A percentile compares a stretch with the other conserved stretches of the same genome.
Evolutionary conservation across 2,888 invertebrate genomes (phyloP).

Genomic region (Perithous albicinctus): DNA sequence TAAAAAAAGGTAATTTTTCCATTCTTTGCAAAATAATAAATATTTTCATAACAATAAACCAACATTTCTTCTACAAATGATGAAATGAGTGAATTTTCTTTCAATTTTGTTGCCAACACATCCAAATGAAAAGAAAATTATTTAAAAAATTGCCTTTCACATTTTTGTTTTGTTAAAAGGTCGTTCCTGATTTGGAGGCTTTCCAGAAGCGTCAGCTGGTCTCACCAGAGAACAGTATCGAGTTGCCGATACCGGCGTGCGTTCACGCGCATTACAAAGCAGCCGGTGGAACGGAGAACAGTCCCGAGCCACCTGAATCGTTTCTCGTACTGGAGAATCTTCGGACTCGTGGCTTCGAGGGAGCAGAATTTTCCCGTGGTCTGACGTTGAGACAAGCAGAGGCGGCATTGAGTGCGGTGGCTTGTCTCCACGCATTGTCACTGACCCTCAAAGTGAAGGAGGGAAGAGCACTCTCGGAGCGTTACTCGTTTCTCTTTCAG

Average conservation of each 20-base stretch:
- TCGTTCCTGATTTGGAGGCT: conserved; percentile 89
- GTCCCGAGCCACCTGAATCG: conserved; percentile 87
- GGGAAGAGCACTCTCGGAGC: conserved; percentile 85
- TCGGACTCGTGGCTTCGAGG: conserved; percentile 88
- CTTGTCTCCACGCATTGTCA: conserved; percentile 90
- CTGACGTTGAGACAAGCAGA: conserved; percentile 88
- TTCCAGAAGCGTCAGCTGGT: conserved; percentile 86
- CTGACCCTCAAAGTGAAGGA: conserved; percentile 88
- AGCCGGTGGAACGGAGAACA: conserved; percentile 82
- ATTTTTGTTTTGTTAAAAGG: conserved; percentile 83
- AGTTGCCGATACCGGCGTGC: conserved; percentile 89
- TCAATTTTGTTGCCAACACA: too few species aligned
- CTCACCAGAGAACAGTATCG: conserved; percentile 82
- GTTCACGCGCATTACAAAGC: conserved; percentile 88
- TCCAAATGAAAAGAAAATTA: too few species aligned
- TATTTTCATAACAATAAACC: too few species aligned
- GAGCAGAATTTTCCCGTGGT: conserved; percentile 90
- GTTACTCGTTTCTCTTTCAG: conserved; percentile 90
- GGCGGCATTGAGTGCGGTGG: conserved; percentile 90
- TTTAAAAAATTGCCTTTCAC: too few species aligned
- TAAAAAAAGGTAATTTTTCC: too few species aligned
- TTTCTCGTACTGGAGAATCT: conserved; percentile 92
- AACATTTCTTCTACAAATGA: too few species aligned
- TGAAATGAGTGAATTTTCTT: too few species aligned
- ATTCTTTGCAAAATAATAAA: too few species aligned